Evolutionary conservation across 2,113 vertebrate species (phyloP).

Genomic region (Scolopax mira): DNA sequence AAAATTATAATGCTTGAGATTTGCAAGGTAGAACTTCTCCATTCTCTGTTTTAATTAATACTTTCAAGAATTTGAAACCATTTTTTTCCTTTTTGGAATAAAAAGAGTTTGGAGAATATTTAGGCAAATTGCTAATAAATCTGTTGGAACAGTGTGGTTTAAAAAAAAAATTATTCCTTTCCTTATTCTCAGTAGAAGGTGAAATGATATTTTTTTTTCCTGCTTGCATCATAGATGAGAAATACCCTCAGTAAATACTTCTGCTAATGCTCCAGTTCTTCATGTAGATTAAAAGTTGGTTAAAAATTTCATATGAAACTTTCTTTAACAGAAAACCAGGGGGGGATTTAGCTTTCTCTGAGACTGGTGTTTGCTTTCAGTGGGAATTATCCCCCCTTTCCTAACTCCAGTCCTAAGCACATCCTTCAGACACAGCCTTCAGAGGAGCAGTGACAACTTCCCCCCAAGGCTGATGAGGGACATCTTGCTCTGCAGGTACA

Average conservation of each 20-base stretch:
- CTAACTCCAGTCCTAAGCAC: not conserved
- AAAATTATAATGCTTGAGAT: not conserved
- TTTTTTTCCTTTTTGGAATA: not conserved
- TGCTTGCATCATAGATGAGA: not conserved
- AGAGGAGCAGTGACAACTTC: not conserved
- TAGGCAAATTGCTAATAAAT: not conserved
- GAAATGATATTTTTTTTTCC: not conserved
- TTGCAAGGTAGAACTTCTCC: not conserved
- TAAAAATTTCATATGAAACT: fast-evolving
- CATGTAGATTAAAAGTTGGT: not conserved
- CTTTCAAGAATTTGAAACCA: not conserved
- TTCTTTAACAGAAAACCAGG: not conserved
- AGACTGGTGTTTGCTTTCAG: not conserved
- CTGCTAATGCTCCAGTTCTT: not conserved
- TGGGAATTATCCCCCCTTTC: not conserved
- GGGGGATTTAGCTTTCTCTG: not conserved
- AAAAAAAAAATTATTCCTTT: not conserved
- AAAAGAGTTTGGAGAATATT: not conserved
- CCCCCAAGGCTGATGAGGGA: not conserved
- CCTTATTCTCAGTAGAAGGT: not conserved
- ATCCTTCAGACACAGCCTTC: fast-evolving
- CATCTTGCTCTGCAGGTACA: not conserved
- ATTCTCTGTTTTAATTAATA: not conserved
- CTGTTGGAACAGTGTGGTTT: not conserved
- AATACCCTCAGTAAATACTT: not conserved